A percentile compares a stretch with the other conserved stretches of the same genome.
Conservation (phyloP, 37 sponge, comb jelly and placozoan species). For the Chondrosia reniformis region DNA sequence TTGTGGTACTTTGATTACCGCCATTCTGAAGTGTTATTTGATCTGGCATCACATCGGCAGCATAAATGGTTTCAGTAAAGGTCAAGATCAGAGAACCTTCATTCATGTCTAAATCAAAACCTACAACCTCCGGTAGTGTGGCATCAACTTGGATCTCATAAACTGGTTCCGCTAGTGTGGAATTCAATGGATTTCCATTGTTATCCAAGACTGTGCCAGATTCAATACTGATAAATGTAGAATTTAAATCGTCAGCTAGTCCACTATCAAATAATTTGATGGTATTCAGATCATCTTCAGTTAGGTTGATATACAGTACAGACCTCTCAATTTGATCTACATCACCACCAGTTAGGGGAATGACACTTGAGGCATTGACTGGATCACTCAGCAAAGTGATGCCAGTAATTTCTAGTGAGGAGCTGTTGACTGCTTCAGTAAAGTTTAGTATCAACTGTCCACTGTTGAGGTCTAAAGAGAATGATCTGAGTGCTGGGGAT, state of each 20-base stretch:
- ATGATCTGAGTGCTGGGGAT: constrained; percentile 45
- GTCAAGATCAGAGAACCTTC: constrained; percentile 53
- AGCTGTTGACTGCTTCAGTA: constrained; percentile 63
- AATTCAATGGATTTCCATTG: constrained; percentile 38
- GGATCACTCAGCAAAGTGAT: constrained; percentile 45
- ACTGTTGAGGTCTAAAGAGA: constrained; percentile 65
- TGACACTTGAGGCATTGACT: constrained; percentile 17
- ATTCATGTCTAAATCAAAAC: constrained; percentile 68
- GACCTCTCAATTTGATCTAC: constrained; percentile 38
- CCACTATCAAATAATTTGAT: constrained; percentile 45
- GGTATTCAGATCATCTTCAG: constrained; percentile 59
- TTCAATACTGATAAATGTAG: constrained; percentile 58
- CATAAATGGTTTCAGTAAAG: constrained; percentile 85
- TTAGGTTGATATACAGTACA: constrained; percentile 34
- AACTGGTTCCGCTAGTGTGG: constrained; percentile 29
- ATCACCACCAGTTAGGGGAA: constrained; percentile 44
- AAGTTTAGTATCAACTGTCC: constrained; percentile 69
- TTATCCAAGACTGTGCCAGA: constrained; percentile 48
- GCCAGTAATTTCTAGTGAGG: constrained; percentile 35
- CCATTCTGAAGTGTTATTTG: constrained; percentile 46
- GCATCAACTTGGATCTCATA: constrained; percentile 42
- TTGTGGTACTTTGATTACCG: background rate
- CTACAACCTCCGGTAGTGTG: constrained; percentile 57
- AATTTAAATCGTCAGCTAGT: constrained; percentile 31
- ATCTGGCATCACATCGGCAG: constrained; percentile 29